Base-by-base conservation (phyloP, 2,888 invertebrate species). In the Drosophila kanekoi region DNA sequence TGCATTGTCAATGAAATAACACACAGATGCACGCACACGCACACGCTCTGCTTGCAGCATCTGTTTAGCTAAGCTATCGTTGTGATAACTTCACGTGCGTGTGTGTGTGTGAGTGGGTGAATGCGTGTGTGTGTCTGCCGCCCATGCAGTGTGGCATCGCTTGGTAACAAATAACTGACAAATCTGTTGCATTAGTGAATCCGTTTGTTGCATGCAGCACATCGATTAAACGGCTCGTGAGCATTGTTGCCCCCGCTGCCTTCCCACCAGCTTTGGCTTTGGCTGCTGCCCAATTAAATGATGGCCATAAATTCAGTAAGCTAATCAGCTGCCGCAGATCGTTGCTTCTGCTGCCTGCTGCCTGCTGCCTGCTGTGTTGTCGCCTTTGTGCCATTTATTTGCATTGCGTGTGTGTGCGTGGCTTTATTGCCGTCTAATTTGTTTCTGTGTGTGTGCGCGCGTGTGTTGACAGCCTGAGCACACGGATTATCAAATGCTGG, bases 221-320 rank as follows among this genome's bases (percentile, higher is more conserved):
- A 72, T 75, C 72, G 70, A 72, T 85, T 76, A 66, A 76, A 70
- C 35, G 59, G 5, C 71, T 37, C 44, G 41, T 54, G 53, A 62
- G 32, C 54, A 3, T 38, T 14, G 52, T 54, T 33, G 32, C 10
- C 11, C 4, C 6, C 35, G 38, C 28, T 40, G 64, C 49, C 52
- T 20, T 61, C 49, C 20, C 28, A 32, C 35, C 77, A 40, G 61
- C 58, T 64, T 70, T 48, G 38, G 61, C 58, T 64, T 70, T 48
- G 38, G 43, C 63, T 54, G 49, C 67, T 67, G 57, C 70, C 82
- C 82, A 89, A 87, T 89, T 84, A 89, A 91, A 87, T 85, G 86
- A 62, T 71, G 68, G 73, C 74, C 66, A 90, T 90, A 82, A 84
- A 87, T 89, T 81, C 67, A 48, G 52, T 48, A 41, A 62, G 53